Evolutionary conservation across 2,113 vertebrate species (phyloP).

Genomic region (Silurus glanis): DNA sequence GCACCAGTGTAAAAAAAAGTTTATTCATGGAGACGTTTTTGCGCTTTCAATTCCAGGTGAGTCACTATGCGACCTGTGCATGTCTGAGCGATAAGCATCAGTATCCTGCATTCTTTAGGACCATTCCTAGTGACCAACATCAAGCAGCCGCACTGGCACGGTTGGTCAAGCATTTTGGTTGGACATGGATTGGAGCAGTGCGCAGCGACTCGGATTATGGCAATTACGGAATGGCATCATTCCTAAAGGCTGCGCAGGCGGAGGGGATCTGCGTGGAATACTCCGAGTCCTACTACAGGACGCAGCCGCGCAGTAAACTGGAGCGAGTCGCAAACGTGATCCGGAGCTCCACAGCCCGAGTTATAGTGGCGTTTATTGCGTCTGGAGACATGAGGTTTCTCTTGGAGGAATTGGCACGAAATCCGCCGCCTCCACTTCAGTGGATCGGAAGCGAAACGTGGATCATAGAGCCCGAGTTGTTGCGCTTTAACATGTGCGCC

Average conservation of each 20-base stretch:
- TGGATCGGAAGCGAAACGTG: conserved; percentile 71
- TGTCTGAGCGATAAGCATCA: conserved; percentile 69
- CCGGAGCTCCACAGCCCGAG: conserved; percentile 63
- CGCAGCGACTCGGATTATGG: conserved; percentile 72
- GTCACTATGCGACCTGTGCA: conserved; percentile 72
- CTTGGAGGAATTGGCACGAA: conserved; percentile 56
- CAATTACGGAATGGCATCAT: conserved; percentile 66
- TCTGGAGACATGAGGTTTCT: conserved; percentile 60
- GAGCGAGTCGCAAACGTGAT: conserved; percentile 66
- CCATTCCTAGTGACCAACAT: conserved; percentile 71
- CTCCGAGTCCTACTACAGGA: conserved; percentile 59
- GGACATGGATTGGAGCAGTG: conserved; percentile 75
- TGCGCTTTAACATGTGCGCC: conserved; percentile 49
- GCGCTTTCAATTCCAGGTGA: conserved; percentile 62
- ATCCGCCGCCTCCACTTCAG: conserved; percentile 59
- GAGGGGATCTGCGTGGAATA: conserved; percentile 71
- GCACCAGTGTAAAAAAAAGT: background rate
- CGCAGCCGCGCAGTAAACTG: conserved; percentile 55
- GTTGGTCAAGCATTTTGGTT: conserved; percentile 68
- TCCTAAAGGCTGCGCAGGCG: conserved; percentile 57
- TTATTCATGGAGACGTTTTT: background rate
- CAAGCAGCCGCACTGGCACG: conserved; percentile 66
- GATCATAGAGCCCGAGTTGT: conserved; percentile 59
- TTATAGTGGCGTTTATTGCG: conserved; percentile 64
- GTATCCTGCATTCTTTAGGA: conserved; percentile 69